phyloP scores from a whole-genome alignment of 2,113 vertebrate genomes.

The Thamnophis sirtalis region DNA sequence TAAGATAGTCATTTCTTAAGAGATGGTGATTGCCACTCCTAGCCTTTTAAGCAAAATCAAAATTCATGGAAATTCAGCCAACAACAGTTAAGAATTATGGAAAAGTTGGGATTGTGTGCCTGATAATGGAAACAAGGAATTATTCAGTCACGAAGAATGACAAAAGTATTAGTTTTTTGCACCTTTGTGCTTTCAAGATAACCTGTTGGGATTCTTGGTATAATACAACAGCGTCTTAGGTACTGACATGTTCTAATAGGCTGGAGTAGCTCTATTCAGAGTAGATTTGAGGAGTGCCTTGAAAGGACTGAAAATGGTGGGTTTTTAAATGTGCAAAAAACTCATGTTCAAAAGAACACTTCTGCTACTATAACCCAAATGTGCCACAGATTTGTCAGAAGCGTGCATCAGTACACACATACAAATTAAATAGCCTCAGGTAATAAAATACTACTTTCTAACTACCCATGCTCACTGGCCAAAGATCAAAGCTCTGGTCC shows the following conservation, averaged over 20 bases:
- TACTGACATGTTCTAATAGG: not conserved
- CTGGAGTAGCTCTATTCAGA: not conserved
- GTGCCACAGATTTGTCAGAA: not conserved
- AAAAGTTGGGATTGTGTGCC: not conserved
- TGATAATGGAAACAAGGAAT: not conserved
- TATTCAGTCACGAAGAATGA: not conserved
- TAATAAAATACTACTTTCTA: not conserved
- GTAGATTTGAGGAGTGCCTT: too few relatives aligned
- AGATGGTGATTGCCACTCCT: not conserved
- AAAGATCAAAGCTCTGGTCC: not conserved
- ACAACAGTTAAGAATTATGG: not conserved
- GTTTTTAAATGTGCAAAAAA: not conserved
- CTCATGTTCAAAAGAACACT: not conserved
- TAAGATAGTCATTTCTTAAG: not conserved
- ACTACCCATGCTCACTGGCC: not conserved
- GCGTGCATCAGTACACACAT: not conserved
- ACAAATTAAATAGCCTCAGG: not conserved
- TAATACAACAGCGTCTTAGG: not conserved
- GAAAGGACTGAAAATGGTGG: not conserved
- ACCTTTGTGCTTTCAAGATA: not conserved
- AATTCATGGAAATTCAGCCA: not conserved
- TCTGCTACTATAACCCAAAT: not conserved
- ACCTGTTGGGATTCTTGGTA: not conserved
- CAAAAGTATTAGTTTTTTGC: not conserved
- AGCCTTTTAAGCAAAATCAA: not conserved